phyloP scores from a whole-genome alignment of 2,113 vertebrate genomes.

The Syngnathus floridae region DNA sequence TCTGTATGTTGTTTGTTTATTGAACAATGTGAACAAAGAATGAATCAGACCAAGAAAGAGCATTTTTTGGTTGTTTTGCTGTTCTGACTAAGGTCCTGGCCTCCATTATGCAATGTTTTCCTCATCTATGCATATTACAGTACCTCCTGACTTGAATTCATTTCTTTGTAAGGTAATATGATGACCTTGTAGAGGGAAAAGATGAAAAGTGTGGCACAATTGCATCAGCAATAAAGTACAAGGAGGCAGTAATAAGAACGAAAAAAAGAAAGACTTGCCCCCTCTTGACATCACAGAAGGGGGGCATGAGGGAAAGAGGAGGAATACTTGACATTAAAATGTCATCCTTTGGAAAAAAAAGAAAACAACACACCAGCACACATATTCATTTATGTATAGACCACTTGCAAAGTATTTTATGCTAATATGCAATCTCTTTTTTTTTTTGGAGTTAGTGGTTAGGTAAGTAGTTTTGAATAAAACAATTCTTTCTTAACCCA shows the following conservation, averaged over 20 bases:
- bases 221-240: conserved; percentile 13
- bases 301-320: conserved; percentile 1
- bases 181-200: conserved; percentile 1
- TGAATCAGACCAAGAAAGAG: conserved; percentile 52
- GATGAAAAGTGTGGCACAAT: conserved; percentile 7
- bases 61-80: conserved; percentile 48
- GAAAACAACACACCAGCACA: neutral
- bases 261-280: conserved; percentile 15
- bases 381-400: neutral
- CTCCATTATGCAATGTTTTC: conserved; percentile 50
- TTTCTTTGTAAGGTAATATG: neutral
- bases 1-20: conserved; percentile 22
- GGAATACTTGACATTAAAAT: conserved; percentile 7
- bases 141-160: neutral
- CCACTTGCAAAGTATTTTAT: neutral
- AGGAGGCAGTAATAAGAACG: conserved; percentile 23
- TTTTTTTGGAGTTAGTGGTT: neutral
- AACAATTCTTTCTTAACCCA: neutral
- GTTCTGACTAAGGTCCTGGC: conserved; percentile 32
- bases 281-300: neutral
- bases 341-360: conserved; percentile 8
- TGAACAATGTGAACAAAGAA: conserved; percentile 48
- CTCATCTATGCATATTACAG: conserved; percentile 37
- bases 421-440: neutral
- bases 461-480: neutral